Conservation (phyloP, 1,140 invertebrate species). For the Drosophila melanogaster region DNA sequence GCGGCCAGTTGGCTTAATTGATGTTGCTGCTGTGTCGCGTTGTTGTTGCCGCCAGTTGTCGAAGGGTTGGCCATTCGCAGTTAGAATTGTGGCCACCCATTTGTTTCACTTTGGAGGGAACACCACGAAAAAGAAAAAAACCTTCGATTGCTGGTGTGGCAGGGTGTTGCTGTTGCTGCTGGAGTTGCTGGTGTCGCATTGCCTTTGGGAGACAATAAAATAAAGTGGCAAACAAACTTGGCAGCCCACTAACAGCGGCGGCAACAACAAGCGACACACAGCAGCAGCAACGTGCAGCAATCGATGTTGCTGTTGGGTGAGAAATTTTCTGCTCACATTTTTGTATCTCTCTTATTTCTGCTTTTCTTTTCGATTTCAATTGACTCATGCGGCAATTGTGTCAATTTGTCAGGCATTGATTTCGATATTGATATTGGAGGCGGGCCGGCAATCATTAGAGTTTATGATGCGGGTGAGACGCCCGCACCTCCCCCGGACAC, state of each 20-base stretch:
- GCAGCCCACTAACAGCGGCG: slow-evolving; percentile 41
- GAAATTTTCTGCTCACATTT: slow-evolving; percentile 16
- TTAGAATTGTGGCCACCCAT: slow-evolving; percentile 70
- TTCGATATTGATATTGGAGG: slow-evolving; percentile 65
- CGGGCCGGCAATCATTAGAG: slow-evolving; percentile 64
- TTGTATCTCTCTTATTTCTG: background rate
- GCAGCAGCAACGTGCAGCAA: slow-evolving; percentile 2
- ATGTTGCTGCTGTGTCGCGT: slow-evolving; percentile 50
- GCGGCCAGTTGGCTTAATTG: slow-evolving; percentile 55
- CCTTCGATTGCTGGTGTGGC: slow-evolving; percentile 24
- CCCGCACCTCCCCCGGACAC: background rate
- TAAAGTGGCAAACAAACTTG: slow-evolving; percentile 75
- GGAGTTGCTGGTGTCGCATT: slow-evolving; percentile 50
- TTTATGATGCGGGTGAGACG: slow-evolving; percentile 72
- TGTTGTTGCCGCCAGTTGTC: background rate
- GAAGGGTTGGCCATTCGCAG: slow-evolving; percentile 26
- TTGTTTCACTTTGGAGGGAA: slow-evolving; percentile 66
- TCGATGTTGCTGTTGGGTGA: slow-evolving; percentile 21
- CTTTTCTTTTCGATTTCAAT: slow-evolving; percentile 53
- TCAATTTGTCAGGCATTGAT: slow-evolving; percentile 78
- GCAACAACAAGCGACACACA: slow-evolving; percentile 27
- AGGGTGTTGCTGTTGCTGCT: slow-evolving; percentile 18
- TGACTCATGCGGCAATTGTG: slow-evolving; percentile 80
- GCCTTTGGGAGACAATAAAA: slow-evolving; percentile 75
- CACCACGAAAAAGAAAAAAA: background rate